Percentiles rank a stretch among this genome's conserved stretches.
phyloP scores from a whole-genome alignment of 2,888 invertebrate genomes.

The Amblyjoppa fuscipennis region DNA sequence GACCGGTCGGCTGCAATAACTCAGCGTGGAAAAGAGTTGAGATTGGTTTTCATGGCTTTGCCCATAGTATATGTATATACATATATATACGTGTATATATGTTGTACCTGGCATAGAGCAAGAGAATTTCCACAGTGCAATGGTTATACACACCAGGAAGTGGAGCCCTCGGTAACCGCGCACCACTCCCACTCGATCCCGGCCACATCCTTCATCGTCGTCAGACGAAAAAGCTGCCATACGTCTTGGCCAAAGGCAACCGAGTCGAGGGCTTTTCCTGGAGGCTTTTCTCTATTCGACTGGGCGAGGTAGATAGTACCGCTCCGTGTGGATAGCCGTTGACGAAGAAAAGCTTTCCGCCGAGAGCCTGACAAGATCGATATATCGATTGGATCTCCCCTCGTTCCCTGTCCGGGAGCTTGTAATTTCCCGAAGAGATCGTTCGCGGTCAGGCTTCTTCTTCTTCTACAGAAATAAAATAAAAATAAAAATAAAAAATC shows the following conservation, averaged over 20 bases:
- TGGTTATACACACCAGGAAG: slow-evolving; percentile 9
- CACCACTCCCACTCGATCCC: slow-evolving; percentile 63
- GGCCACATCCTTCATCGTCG: slow-evolving; percentile 65
- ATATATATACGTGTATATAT: slow-evolving; percentile 21
- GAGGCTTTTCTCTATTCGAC: slow-evolving; percentile 40
- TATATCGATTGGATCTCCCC: slow-evolving; percentile 45
- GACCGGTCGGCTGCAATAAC: slow-evolving; percentile 56
- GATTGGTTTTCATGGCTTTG: slow-evolving; percentile 66
- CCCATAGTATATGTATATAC: slow-evolving; percentile 26
- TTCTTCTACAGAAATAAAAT: neutral
- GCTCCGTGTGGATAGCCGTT: slow-evolving; percentile 14
- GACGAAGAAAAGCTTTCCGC: slow-evolving; percentile 49
- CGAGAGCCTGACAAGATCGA: slow-evolving; percentile 49
- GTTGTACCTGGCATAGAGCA: slow-evolving; percentile 1
- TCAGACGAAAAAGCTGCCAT: slow-evolving; percentile 62
- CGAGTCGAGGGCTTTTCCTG: slow-evolving; percentile 35
- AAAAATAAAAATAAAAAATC: slow-evolving; percentile 8
- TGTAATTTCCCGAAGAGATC: slow-evolving; percentile 22
- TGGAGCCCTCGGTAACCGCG: slow-evolving; percentile 48
- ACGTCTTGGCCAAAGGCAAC: slow-evolving; percentile 53
- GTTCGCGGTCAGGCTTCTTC: neutral
- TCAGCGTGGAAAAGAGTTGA: slow-evolving; percentile 66
- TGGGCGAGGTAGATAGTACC: neutral
- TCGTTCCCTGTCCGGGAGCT: neutral
- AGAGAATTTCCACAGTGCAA: slow-evolving; percentile 26